Base-by-base conservation (phyloP, 2,888 invertebrate species). In the Pammene fasciana region DNA sequence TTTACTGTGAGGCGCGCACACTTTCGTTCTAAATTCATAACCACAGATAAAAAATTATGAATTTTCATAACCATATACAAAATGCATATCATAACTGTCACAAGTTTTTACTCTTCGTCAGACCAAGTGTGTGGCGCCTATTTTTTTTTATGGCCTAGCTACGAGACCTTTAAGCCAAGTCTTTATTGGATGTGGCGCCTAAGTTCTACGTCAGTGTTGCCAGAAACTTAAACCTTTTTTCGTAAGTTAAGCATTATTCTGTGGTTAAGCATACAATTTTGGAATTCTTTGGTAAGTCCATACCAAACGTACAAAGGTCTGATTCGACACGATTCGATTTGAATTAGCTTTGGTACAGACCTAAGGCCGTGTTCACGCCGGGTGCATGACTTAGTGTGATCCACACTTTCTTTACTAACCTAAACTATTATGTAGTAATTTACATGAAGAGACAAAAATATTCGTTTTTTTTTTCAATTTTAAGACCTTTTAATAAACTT, bases 261-360 rank as follows among this genome's bases (percentile, higher is more conserved):
- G n/a, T n/a, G n/a, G n/a, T n/a, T n/a, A n/a, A 76, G 77, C 77
- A 74, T 73, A 78, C 77, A 74, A 76, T 72, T 70, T 75, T 75
- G 72, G 65, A 73, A 73, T 73, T 86, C 86, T 86, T 86, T 86
- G 86, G 86, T 79, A 80, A 80, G 74, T 75, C 73, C 77, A 78
- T 77, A 79, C 76, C 78, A 76, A 78, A 79, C 78, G 74, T 77
- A 43, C 26, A 18, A 62, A 34, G 62, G 62, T 65, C 45, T 52
- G 36, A 50, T 50, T 26, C n/a, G 16, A 18, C 54, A 61, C 62
- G 13, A 56, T 46, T 52, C 2, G 13, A 67, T 34, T 66, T n/a
- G 13, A 59, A 14, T 41, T 68, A 50, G 50, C 50, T 62, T 18
- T 14, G 50, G 50, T 34, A 36, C 36, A 26, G 48, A 46, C 59